Conservation (phyloP, 2,797 vertebrate genomes). For the Poeciliopsis presidionis region DNA sequence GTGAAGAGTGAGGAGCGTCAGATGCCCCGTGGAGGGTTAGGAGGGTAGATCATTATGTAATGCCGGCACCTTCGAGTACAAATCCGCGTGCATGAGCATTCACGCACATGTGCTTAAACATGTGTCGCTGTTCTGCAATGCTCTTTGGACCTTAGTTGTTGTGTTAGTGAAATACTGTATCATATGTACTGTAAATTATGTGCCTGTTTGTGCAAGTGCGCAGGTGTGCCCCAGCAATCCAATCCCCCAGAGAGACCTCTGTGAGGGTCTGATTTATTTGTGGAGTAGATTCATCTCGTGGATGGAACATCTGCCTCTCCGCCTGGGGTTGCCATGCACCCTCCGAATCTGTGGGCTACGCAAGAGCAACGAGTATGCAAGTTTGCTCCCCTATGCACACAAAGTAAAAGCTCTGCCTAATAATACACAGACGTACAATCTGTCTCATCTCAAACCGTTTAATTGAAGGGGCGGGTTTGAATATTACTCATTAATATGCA, state of each 20-base stretch:
- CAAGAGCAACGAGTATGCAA: constrained; percentile 37
- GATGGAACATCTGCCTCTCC: constrained; percentile 63
- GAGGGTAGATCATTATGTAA: constrained; percentile 43
- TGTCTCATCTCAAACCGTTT: constrained; percentile 35
- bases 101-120: neutral
- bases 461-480: constrained; percentile 35
- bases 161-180: constrained; percentile 26
- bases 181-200: constrained; percentile 43
- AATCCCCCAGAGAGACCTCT: constrained; percentile 59
- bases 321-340: constrained; percentile 37
- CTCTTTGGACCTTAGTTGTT: constrained; percentile 23
- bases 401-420: constrained; percentile 34
- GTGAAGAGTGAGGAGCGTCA: constrained; percentile 27
- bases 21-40: constrained; percentile 40
- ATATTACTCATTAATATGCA: constrained; percentile 56
- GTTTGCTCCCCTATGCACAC: constrained; percentile 21
- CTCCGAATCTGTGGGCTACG: constrained; percentile 36
- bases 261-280: constrained; percentile 71
- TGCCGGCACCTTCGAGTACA: constrained; percentile 3
- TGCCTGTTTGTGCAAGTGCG: constrained; percentile 47
- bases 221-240: constrained; percentile 76
- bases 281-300: constrained; percentile 72
- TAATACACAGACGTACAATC: constrained; percentile 31
- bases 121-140: constrained; percentile 12
- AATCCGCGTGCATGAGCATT: neutral